phyloP scores from a whole-genome alignment of 2,888 invertebrate genomes.

The Stenurella melanura region DNA sequence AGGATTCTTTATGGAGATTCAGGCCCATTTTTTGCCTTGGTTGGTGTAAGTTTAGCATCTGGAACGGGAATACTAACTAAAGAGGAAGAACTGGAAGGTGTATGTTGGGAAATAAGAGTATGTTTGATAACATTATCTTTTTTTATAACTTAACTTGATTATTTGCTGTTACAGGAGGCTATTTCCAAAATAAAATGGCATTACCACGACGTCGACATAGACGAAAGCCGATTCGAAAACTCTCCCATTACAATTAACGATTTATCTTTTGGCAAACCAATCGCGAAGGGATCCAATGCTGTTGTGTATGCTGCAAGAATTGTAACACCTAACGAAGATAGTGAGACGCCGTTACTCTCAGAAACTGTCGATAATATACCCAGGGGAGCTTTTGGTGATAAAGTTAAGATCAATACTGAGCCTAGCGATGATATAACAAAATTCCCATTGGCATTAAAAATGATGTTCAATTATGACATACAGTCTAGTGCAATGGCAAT shows the following conservation, averaged over 20 bases:
- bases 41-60: slow-evolving; percentile 84
- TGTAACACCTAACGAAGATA: slow-evolving; percentile 64
- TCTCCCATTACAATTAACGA: slow-evolving; percentile 76
- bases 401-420: slow-evolving; percentile 39
- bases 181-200: slow-evolving; percentile 77
- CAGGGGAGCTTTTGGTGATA: neutral
- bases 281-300: slow-evolving; percentile 88
- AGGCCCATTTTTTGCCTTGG: slow-evolving; percentile 83
- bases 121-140: slow-evolving; percentile 53
- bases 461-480: slow-evolving; percentile 94
- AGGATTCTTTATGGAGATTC: slow-evolving; percentile 81
- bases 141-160: neutral
- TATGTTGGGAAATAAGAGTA: slow-evolving; percentile 86
- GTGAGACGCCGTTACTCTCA: slow-evolving; percentile 5
- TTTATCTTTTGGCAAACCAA: slow-evolving; percentile 81
- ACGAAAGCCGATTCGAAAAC: slow-evolving; percentile 70
- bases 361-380: neutral
- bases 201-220: slow-evolving; percentile 72
- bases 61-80: slow-evolving; percentile 84
- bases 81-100: slow-evolving; percentile 85
- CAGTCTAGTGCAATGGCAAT: slow-evolving; percentile 88
- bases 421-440: slow-evolving; percentile 58
- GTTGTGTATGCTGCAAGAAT: slow-evolving; percentile 84
- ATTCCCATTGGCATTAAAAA: slow-evolving; percentile 87
- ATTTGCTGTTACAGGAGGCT: slow-evolving; percentile 74